phyloP scores from a whole-genome alignment of 53 echinoderm and acorn worm genomes.

The Holothuria scabra region DNA sequence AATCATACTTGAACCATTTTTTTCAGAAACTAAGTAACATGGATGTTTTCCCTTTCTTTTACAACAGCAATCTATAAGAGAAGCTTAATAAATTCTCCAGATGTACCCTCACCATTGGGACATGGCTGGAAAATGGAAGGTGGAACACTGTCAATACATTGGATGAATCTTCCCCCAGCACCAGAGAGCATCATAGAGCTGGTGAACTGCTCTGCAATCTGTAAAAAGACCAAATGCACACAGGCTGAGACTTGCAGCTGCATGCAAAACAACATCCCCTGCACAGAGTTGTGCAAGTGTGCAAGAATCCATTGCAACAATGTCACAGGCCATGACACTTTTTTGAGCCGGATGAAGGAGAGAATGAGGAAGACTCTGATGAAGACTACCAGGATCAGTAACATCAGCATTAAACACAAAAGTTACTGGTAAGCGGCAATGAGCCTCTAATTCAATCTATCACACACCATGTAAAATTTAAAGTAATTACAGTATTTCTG shows the following conservation, averaged over 20 bases:
- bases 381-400: not conserved
- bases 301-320: constrained; percentile 54
- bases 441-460: too few species aligned
- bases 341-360: constrained; percentile 30
- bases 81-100: constrained; percentile 42
- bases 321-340: constrained; percentile 17
- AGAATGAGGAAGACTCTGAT: constrained; percentile 39
- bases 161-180: constrained; percentile 55
- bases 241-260: too few species aligned
- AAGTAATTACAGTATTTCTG: too few species aligned
- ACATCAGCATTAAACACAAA: too few species aligned
- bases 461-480: too few species aligned
- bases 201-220: constrained; percentile 41
- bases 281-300: constrained; percentile 55
- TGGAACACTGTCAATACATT: constrained; percentile 32
- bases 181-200: constrained; percentile 61
- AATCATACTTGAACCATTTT: too few species aligned
- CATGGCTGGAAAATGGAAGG: constrained; percentile 65
- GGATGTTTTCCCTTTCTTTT: too few species aligned
- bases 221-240: constrained; percentile 44
- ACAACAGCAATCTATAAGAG: constrained; percentile 24
- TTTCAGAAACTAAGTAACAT: too few species aligned
- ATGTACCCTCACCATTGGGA: constrained; percentile 43
- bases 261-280: too few species aligned
- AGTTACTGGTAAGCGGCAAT: too few species aligned